Evolutionary conservation across 2,888 invertebrate genomes (phyloP).

Genomic region (Tenthredo amoena): DNA sequence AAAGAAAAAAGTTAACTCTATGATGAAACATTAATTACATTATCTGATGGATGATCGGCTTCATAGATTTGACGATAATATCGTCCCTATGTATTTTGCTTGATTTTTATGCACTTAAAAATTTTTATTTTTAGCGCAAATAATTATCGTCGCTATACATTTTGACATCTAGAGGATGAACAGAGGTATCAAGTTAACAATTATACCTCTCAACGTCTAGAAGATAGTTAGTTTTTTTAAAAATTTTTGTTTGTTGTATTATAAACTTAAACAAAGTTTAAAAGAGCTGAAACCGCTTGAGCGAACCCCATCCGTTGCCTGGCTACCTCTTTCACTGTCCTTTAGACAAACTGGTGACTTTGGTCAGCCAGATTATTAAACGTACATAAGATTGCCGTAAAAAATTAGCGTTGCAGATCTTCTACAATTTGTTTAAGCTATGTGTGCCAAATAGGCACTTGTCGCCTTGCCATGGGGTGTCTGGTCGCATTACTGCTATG

Average conservation of each 20-base stretch:
- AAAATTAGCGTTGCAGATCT: slow-evolving; percentile 35
- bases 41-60: slow-evolving; percentile 41
- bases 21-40: slow-evolving; percentile 43
- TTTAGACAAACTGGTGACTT: slow-evolving; percentile 11
- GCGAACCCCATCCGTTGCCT: not conserved
- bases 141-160: slow-evolving; percentile 32
- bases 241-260: slow-evolving; percentile 57
- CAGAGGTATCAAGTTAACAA: slow-evolving; percentile 41
- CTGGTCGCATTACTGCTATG: slow-evolving; percentile 52
- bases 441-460: slow-evolving; percentile 40
- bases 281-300: slow-evolving; percentile 44
- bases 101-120: slow-evolving; percentile 35
- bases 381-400: slow-evolving; percentile 11
- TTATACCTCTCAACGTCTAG: slow-evolving; percentile 47
- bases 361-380: slow-evolving; percentile 8
- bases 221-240: slow-evolving; percentile 48
- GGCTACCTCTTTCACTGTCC: slow-evolving; percentile 10
- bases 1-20: slow-evolving; percentile 41
- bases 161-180: slow-evolving; percentile 49
- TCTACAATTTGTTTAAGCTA: slow-evolving; percentile 45
- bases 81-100: slow-evolving; percentile 29
- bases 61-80: slow-evolving; percentile 15
- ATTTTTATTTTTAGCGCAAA: slow-evolving; percentile 26
- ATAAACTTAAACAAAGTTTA: slow-evolving; percentile 52
- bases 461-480: slow-evolving; percentile 53